Evolutionary conservation across 1,140 invertebrate species (phyloP).

Genomic region (Temnothorax longispinosus): DNA sequence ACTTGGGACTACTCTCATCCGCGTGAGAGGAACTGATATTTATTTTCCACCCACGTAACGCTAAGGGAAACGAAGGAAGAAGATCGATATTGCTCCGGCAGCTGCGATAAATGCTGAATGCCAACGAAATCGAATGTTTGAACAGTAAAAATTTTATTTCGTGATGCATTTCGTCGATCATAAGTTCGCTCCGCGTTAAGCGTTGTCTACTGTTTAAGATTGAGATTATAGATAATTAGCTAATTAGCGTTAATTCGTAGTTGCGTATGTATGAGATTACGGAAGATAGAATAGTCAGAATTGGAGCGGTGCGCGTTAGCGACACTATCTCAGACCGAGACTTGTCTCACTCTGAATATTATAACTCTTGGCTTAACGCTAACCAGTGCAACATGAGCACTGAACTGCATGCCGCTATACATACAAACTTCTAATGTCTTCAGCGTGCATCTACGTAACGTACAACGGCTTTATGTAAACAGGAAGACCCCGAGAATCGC

Average conservation of each 20-base stretch:
- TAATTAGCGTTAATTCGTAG: constrained; percentile 34
- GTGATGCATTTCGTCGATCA: not conserved
- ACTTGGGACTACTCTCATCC: not conserved
- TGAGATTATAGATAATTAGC: not conserved
- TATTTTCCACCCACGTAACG: constrained; percentile 32
- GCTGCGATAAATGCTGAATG: not conserved
- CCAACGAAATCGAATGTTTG: not conserved
- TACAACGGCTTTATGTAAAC: constrained; percentile 55
- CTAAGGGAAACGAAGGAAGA: not conserved
- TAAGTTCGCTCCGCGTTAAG: constrained; percentile 27
- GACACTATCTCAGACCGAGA: not conserved
- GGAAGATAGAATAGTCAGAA: not conserved
- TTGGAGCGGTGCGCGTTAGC: constrained; percentile 29
- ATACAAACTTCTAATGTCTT: constrained; percentile 54
- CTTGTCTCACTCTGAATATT: constrained; percentile 15
- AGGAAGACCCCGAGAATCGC: constrained; percentile 27
- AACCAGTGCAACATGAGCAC: constrained; percentile 45
- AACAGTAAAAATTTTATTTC: not conserved
- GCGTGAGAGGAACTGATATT: constrained; percentile 32
- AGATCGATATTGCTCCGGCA: constrained; percentile 28
- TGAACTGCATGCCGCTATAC: constrained; percentile 24
- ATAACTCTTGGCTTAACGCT: constrained; percentile 48
- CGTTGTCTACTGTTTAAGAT: not conserved
- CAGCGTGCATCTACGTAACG: not conserved
- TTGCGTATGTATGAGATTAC: constrained; percentile 28